phyloP scores from a whole-genome alignment of 2,888 invertebrate genomes.

The Polydrusus tereticollis region DNA sequence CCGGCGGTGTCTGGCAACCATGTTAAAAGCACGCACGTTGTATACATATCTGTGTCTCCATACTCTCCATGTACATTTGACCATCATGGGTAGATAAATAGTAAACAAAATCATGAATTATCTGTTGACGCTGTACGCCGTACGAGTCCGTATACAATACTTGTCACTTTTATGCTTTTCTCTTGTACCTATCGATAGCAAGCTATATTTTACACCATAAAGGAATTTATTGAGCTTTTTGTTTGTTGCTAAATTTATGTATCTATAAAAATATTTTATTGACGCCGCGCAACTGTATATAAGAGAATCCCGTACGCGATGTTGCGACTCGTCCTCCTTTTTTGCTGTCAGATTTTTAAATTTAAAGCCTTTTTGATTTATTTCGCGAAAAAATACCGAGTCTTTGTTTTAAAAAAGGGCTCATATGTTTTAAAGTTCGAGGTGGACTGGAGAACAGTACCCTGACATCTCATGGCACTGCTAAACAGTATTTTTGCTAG shows the following conservation, averaged over 20 bases:
- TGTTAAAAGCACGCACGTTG: too few species aligned
- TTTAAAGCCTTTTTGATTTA: too few species aligned
- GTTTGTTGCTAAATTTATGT: slow-evolving; percentile 45
- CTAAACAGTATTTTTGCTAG: too few species aligned
- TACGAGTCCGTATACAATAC: slow-evolving; percentile 14
- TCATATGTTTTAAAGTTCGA: too few species aligned
- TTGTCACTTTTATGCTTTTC: slow-evolving; percentile 35
- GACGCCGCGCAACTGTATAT: neutral
- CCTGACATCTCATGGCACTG: too few species aligned
- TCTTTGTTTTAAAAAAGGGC: too few species aligned
- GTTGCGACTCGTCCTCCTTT: too few species aligned
- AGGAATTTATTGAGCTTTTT: slow-evolving; percentile 39
- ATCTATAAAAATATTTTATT: slow-evolving; percentile 41
- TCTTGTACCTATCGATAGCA: slow-evolving; percentile 21
- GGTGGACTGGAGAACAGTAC: too few species aligned
- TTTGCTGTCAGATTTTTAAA: too few species aligned
- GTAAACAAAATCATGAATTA: slow-evolving; percentile 31
- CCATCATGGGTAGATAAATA: slow-evolving; percentile 11
- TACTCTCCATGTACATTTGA: slow-evolving; percentile 20
- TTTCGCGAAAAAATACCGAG: too few species aligned
- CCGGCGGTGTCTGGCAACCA: too few species aligned
- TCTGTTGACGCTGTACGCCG: slow-evolving; percentile 13
- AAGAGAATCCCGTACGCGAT: neutral
- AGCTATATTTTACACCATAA: slow-evolving; percentile 34
- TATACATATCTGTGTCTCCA: neutral